A percentile compares a stretch with the other conserved stretches of the same genome.
phyloP scores from a whole-genome alignment of 2,113 vertebrate species.

The Grantiella picta region DNA sequence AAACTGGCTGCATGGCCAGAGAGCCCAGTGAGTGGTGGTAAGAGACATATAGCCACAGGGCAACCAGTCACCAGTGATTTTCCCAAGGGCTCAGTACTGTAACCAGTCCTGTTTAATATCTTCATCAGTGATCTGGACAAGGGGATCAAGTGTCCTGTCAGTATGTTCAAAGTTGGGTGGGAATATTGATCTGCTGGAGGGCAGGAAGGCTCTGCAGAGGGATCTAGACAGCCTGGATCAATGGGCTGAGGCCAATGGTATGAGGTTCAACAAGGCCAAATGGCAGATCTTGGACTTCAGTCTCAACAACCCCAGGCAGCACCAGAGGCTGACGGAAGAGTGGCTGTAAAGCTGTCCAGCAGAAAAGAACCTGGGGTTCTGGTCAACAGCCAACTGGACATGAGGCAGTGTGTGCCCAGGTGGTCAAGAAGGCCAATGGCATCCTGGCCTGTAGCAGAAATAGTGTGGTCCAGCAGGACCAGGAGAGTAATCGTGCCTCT shows the following conservation, averaged over 20 bases:
- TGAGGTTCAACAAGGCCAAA: neutral
- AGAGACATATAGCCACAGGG: neutral
- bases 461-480: neutral
- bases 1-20: neutral
- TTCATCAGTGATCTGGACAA: neutral
- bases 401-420: neutral
- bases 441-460: neutral
- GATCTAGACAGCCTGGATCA: neutral
- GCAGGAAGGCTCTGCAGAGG: neutral
- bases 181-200: neutral
- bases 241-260: neutral
- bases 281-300: accelerated
- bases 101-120: neutral
- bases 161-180: neutral
- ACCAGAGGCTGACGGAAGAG: neutral
- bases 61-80: neutral
- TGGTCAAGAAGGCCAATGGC: neutral
- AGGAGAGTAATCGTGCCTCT: accelerated
- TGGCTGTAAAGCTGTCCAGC: accelerated
- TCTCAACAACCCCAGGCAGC: neutral
- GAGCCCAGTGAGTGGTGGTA: too few relatives aligned
- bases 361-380: neutral
- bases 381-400: neutral
- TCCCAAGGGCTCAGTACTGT: neutral
- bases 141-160: neutral